These are phyloP conservation scores for Drosophila grimshawi DNA, from an alignment of 1,140 invertebrate species.

Conservation along the genomic window DNA sequence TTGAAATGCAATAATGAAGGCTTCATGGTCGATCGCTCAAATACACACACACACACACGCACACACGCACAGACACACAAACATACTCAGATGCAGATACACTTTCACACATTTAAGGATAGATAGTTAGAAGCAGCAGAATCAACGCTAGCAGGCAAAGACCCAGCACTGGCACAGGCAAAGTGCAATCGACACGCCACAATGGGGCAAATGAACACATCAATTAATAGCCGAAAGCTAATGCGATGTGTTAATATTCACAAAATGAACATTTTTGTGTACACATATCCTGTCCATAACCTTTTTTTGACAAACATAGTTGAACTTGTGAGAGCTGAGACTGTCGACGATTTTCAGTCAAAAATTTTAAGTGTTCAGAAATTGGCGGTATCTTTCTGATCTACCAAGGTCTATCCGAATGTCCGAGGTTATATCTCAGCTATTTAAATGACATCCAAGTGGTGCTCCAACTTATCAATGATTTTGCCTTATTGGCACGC, in stretches of 20 bases:
- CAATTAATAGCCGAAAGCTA: neutral
- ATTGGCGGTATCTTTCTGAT: no score
- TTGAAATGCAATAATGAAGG: constrained; percentile 83
- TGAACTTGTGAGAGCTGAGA: no score
- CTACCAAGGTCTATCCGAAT: no score
- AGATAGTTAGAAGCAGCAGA: constrained; percentile 40
- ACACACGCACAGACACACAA: constrained; percentile 6
- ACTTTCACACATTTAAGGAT: constrained; percentile 1
- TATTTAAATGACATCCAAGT: no score
- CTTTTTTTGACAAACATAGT: no score
- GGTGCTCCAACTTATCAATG: no score
- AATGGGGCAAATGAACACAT: constrained; percentile 5
- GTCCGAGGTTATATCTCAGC: no score
- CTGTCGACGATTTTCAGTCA: no score
- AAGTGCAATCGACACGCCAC: constrained; percentile 73
- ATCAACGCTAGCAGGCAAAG: constrained; percentile 20
- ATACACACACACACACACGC: constrained; percentile 48
- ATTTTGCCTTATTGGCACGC: no score
- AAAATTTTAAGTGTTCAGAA: no score
- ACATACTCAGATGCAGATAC: neutral
- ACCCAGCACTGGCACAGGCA: constrained; percentile 21
- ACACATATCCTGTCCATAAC: no score
- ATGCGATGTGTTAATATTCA: neutral
- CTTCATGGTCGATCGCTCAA: constrained; percentile 81
- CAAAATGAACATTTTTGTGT: no score